phyloP scores from a whole-genome alignment of 2,888 invertebrate genomes.

The Polyploca ridens region DNA sequence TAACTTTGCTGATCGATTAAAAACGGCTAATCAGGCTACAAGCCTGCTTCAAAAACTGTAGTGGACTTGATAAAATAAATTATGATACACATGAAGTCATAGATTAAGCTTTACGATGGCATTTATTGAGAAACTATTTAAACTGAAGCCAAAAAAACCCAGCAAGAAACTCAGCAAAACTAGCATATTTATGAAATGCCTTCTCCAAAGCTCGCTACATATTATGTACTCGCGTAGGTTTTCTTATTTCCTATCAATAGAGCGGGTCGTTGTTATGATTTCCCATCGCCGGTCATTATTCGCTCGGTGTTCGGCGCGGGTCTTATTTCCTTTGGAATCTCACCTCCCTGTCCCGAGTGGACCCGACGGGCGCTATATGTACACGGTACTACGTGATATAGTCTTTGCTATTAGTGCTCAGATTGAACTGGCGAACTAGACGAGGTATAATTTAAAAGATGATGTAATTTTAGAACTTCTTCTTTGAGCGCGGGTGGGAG shows the following conservation, averaged over 20 bases:
- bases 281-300: constrained; percentile 44
- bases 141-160: no score
- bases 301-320: constrained; percentile 25
- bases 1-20: no score
- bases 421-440: no score
- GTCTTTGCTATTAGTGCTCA: background rate
- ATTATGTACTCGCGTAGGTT: constrained; percentile 17
- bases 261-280: constrained; percentile 50
- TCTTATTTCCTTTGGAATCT: constrained; percentile 40
- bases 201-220: constrained; percentile 13
- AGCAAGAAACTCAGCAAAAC: background rate
- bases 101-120: no score
- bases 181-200: constrained; percentile 13
- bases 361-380: constrained; percentile 15
- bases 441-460: no score
- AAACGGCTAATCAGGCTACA: no score
- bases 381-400: background rate
- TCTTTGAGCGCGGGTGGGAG: no score
- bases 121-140: no score
- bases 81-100: no score
- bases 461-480: no score
- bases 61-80: no score
- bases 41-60: no score
- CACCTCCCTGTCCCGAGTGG: constrained; percentile 24
- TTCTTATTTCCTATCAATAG: constrained; percentile 46